Conservation (phyloP, 2,797 vertebrate species). For the Cygnus olor region DNA sequence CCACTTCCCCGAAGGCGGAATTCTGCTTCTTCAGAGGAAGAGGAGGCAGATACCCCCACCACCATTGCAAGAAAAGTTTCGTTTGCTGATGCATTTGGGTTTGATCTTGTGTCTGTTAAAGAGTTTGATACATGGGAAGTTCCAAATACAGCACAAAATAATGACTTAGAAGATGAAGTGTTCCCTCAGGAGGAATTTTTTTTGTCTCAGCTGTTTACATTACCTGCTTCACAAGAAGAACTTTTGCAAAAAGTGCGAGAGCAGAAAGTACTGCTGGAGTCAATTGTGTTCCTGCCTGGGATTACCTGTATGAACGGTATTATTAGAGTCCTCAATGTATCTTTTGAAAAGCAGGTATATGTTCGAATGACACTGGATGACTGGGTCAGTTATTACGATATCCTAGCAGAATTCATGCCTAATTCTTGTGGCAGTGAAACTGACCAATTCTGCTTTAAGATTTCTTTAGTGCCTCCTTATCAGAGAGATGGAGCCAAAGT, state of each 20-base stretch:
- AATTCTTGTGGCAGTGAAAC: conserved; percentile 91
- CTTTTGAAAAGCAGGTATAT: conserved; percentile 89
- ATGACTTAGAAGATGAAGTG: conserved; percentile 65
- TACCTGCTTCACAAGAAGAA: conserved; percentile 84
- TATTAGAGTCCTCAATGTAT: conserved; percentile 91
- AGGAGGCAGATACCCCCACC: conserved; percentile 78
- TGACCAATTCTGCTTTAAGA: conserved; percentile 91
- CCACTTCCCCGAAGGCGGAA: conserved; percentile 84
- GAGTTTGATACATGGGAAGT: conserved; percentile 86
- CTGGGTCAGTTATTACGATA: conserved; percentile 90
- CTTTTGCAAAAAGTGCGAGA: conserved; percentile 82
- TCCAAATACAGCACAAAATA: conserved; percentile 67
- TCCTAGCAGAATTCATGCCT: conserved; percentile 90
- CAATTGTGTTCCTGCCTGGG: conserved; percentile 83
- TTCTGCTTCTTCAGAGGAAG: conserved; percentile 86
- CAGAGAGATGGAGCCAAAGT: conserved; percentile 83
- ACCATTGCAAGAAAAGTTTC: conserved; percentile 89
- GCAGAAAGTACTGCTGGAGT: conserved; percentile 90
- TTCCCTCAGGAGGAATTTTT: conserved; percentile 82
- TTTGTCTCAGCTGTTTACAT: conserved; percentile 86
- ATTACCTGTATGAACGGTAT: conserved; percentile 86
- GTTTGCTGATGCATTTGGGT: conserved; percentile 94
- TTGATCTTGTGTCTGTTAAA: conserved; percentile 94
- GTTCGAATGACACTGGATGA: conserved; percentile 86
- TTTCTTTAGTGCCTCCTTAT: conserved; percentile 87